Evolutionary conservation across 2,888 invertebrate genomes (phyloP).

Genomic region (Orchesellides sinensis): DNA sequence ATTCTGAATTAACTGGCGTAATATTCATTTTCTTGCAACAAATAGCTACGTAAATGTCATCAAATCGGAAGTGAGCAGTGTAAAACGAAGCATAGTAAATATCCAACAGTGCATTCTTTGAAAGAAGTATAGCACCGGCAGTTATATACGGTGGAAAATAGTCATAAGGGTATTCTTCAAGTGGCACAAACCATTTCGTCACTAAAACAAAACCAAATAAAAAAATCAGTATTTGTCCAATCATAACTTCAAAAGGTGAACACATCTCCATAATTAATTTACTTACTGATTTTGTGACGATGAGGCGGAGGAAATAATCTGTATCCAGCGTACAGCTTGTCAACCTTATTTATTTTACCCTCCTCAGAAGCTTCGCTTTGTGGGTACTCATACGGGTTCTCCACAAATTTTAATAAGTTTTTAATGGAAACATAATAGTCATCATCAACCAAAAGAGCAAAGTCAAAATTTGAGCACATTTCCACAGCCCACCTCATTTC

Average conservation of each 20-base stretch:
- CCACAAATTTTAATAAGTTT: constrained; percentile 86
- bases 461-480: constrained; percentile 85
- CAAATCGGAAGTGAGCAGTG: constrained; percentile 91
- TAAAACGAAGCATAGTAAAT: constrained; percentile 88
- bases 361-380: constrained; percentile 78
- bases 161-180: constrained; percentile 91
- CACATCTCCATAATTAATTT: not conserved
- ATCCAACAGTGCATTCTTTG: constrained; percentile 84
- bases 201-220: constrained; percentile 49
- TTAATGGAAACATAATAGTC: constrained; percentile 93
- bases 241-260: too few species aligned
- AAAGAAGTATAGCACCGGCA: constrained; percentile 90
- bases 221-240: not conserved
- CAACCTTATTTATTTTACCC: not conserved
- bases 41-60: constrained; percentile 92
- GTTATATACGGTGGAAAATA: constrained; percentile 94
- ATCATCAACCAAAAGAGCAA: constrained; percentile 93
- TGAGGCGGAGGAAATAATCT: constrained; percentile 87
- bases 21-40: constrained; percentile 89
- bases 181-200: constrained; percentile 90
- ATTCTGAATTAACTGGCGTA: constrained; percentile 85
- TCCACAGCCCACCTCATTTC: constrained; percentile 90
- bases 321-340: constrained; percentile 85
- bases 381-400: constrained; percentile 84
- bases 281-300: constrained; percentile 86